Conservation (phyloP, 2,113 vertebrate genomes). For the Cyphomyrus plagiostoma region DNA sequence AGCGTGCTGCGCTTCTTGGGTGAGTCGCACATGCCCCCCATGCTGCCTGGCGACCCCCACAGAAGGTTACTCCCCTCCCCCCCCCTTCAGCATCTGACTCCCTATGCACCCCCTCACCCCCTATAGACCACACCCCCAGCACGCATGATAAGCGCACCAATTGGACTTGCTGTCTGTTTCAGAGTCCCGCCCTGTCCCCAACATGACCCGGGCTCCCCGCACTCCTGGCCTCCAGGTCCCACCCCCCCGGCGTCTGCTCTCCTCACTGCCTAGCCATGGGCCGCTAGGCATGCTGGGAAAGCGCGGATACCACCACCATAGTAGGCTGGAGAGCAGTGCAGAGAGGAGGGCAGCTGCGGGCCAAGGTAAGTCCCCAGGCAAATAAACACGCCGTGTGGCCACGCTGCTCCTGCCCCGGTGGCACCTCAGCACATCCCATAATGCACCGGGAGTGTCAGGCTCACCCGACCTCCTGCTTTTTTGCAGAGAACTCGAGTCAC, state of each 20-base stretch:
- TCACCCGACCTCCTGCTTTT: not conserved
- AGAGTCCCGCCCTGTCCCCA: constrained; percentile 82
- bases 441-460: not conserved
- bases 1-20: constrained; percentile 92
- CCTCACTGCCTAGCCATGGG: constrained; percentile 73
- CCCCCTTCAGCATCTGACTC: not conserved
- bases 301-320: constrained; percentile 90
- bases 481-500: constrained; percentile 69
- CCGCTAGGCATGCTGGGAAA: constrained; percentile 90
- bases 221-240: constrained; percentile 79
- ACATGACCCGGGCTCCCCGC: constrained; percentile 74
- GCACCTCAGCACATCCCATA: not conserved
- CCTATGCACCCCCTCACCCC: not conserved
- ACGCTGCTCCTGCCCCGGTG: not conserved
- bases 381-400: constrained; percentile 20
- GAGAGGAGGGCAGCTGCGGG: constrained; percentile 23
- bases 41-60: not conserved
- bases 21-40: constrained; percentile 50
- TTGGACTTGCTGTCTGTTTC: constrained; percentile 30
- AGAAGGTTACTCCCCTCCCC: not conserved
- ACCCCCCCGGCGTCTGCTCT: constrained; percentile 77
- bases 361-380: constrained; percentile 34
- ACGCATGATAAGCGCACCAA: constrained; percentile 4
- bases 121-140: constrained; percentile 14
- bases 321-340: constrained; percentile 75